phyloP scores from a whole-genome alignment of 2,888 invertebrate genomes.

The Nymphalis polychloros region DNA sequence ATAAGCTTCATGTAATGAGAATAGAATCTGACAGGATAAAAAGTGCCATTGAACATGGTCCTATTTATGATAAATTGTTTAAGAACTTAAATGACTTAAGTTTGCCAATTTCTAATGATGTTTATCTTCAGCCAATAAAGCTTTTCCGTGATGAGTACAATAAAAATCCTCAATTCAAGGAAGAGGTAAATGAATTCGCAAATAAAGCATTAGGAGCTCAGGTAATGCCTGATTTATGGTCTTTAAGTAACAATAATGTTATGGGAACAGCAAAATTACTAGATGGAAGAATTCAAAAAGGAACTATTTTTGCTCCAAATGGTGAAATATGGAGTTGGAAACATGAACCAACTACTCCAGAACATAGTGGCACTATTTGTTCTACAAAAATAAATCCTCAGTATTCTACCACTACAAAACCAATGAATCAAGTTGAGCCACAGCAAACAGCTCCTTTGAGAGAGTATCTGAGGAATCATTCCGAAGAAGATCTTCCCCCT shows the following conservation, averaged over 20 bases:
- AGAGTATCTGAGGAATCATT: constrained; percentile 66
- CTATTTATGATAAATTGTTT: constrained; percentile 82
- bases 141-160: constrained; percentile 80
- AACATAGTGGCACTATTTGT: constrained; percentile 71
- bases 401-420: constrained; percentile 71
- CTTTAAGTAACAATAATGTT: constrained; percentile 69
- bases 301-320: constrained; percentile 77
- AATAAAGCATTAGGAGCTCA: constrained; percentile 74
- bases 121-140: constrained; percentile 80
- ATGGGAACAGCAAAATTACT: constrained; percentile 67
- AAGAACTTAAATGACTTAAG: constrained; percentile 78
- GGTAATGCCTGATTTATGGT: constrained; percentile 71
- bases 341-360: constrained; percentile 74
- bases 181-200: constrained; percentile 78
- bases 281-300: constrained; percentile 73
- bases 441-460: constrained; percentile 72
- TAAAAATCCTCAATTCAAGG: constrained; percentile 78
- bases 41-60: constrained; percentile 82
- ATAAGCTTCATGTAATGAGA: constrained; percentile 77
- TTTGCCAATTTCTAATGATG: constrained; percentile 76
- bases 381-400: constrained; percentile 77
- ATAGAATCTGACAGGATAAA: constrained; percentile 82
- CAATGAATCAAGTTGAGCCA: constrained; percentile 71
- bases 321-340: constrained; percentile 81
- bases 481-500: constrained; percentile 69